Evolutionary conservation across 1,140 invertebrate species (phyloP), one percentile per base, ranked within the genome.

Genomic region (Aleiodes sp.): DNA sequence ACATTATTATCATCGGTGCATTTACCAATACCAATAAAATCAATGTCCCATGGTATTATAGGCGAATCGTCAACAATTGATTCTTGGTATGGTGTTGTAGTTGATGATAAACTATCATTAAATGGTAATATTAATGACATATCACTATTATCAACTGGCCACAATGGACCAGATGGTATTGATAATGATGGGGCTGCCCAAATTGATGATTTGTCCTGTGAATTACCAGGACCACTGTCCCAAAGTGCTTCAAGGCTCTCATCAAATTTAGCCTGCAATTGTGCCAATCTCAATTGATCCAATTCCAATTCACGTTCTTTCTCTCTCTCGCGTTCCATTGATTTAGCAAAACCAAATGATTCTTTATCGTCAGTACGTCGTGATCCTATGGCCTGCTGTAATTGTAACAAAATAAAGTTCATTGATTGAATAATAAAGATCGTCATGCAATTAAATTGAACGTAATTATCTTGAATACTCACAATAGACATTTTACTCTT

Each of bases 261-360:
- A 78, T 91, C 88, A 78, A 91, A 91, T 76, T 91, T 91, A 7
- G 90, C 90, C 75, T 91, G 87, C 66, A 91, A 87, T 73, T 90
- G 88, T 4, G 89, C 89, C 71, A 91, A 88, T 65, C 88, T 82
- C 65, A 88, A 83, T 68, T 87, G 86, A 75, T 90, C 88, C 19
- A 84, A 65, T 73, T 81, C 81, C 19, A 76, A 57, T 69, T 85
- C 82, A 9, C 83, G 75, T 26, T 83, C 82, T n/a, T 78, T 78
- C 57, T 82, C 84, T 4, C 82, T 75, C 69, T 84, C 79, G 6
- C 77, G 80, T 70, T 86, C 84, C 76, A 85, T 83, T 31, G 81
- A 82, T 65, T 84, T 84, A 9, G 73, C 79, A 57, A 85, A 85
- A 57, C 80, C 82, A 65, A 80, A 86, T 9, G 74, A 79, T 67